A percentile compares a stretch with the other conserved stretches of the same genome.
Evolutionary conservation across 2,113 vertebrate species (phyloP).

Genomic region (Mionectes macconnelli): DNA sequence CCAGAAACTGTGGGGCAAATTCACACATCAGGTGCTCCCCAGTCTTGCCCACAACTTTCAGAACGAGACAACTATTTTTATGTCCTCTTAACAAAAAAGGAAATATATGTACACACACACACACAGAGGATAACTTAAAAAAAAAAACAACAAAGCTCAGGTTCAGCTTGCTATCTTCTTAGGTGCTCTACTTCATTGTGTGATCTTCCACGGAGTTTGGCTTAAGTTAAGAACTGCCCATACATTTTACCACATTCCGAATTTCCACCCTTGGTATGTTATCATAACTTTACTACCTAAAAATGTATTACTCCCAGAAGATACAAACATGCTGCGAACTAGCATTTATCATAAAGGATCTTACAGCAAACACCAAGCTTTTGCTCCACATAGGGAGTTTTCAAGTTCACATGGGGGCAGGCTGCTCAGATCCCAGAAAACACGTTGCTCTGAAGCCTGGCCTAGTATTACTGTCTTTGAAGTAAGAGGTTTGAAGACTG

Average conservation of each 20-base stretch:
- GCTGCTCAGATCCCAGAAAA: neutral
- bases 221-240: neutral
- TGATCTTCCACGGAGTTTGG: neutral
- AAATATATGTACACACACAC: neutral
- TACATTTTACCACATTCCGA: neutral
- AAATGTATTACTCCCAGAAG: neutral
- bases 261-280: neutral
- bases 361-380: neutral
- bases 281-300: neutral
- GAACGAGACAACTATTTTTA: neutral
- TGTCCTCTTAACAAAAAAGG: neutral
- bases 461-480: neutral
- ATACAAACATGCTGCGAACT: neutral
- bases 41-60: neutral
- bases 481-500: neutral
- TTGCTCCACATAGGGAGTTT: neutral
- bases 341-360: neutral
- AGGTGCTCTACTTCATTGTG: neutral
- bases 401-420: accelerated
- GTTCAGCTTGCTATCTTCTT: neutral
- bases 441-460: neutral
- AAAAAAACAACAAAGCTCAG: neutral
- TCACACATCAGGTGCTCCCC: neutral
- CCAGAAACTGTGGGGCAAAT: neutral
- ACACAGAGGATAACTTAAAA: neutral